Conservation (phyloP, 1,140 invertebrate species). For the Watersipora subatra region DNA sequence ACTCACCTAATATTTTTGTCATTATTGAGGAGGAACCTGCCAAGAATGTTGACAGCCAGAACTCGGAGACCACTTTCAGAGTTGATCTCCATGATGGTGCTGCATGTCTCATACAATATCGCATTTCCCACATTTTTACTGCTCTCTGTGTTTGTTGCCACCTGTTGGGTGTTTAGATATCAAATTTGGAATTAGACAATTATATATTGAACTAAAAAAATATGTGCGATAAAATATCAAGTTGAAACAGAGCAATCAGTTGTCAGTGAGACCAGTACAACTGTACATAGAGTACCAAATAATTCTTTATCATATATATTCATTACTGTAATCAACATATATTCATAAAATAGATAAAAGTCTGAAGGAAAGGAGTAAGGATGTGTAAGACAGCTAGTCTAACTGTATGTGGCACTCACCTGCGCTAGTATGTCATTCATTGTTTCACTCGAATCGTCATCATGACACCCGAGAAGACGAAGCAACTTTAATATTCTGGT, state of each 20-base stretch:
- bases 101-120: constrained; percentile 39
- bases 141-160: constrained; percentile 39
- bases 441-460: constrained; percentile 88
- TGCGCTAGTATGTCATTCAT: constrained; percentile 99
- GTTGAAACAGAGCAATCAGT: too few relatives aligned
- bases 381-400: too few relatives aligned
- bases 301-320: too few relatives aligned
- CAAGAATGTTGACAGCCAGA: constrained; percentile 92
- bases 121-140: constrained; percentile 42
- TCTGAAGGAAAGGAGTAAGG: too few relatives aligned
- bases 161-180: too few relatives aligned
- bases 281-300: too few relatives aligned
- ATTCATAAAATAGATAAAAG: too few relatives aligned
- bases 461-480: constrained; percentile 85
- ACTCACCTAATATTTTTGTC: constrained; percentile 88
- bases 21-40: constrained; percentile 91
- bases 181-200: too few relatives aligned
- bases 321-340: too few relatives aligned
- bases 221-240: too few relatives aligned
- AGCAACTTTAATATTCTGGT: constrained; percentile 91
- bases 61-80: constrained; percentile 42
- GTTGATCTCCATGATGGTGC: constrained; percentile 40
- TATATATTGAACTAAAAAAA: too few relatives aligned
- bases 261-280: too few relatives aligned
- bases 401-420: constrained; percentile 28